These are phyloP conservation scores for Lagria hirta DNA, from an alignment of 2,888 invertebrate genomes.

Conservation along the genomic window DNA sequence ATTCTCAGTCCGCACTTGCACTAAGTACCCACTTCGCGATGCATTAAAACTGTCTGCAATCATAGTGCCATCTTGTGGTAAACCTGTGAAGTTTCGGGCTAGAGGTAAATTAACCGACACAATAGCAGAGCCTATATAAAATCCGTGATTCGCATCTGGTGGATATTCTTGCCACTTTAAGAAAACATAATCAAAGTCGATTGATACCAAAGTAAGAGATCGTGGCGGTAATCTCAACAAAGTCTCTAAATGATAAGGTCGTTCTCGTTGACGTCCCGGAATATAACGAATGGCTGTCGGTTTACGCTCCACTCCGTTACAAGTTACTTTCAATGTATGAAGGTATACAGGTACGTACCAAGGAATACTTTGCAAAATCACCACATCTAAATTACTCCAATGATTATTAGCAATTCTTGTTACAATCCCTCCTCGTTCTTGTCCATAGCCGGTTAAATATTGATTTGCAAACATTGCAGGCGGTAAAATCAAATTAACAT, in stretches of 20 bases:
- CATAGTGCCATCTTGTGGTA: constrained; percentile 70
- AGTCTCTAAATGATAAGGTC: constrained; percentile 87
- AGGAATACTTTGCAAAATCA: constrained; percentile 87
- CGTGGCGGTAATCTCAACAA: constrained; percentile 76
- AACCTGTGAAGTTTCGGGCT: constrained; percentile 75
- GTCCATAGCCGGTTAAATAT: constrained; percentile 86
- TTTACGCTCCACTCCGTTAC: constrained; percentile 60
- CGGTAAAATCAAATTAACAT: constrained; percentile 60
- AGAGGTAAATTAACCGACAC: constrained; percentile 77
- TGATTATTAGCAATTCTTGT: constrained; percentile 82
- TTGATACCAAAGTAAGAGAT: constrained; percentile 76
- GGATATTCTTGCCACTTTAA: constrained; percentile 99
- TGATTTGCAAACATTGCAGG: constrained; percentile 77
- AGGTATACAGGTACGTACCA: constrained; percentile 85
- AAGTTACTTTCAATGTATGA: constrained; percentile 72
- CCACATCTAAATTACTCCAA: constrained; percentile 71
- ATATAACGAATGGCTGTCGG: constrained; percentile 62
- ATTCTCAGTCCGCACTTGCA: constrained; percentile 76
- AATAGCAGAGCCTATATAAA: constrained; percentile 89
- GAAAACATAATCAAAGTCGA: constrained; percentile 94
- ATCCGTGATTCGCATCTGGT: constrained; percentile 99
- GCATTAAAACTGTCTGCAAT: constrained; percentile 69
- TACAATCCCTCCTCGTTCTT: constrained; percentile 87
- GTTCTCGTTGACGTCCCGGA: constrained; percentile 81
- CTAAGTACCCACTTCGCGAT: constrained; percentile 67